A percentile compares a stretch with the other conserved stretches of the same genome.
Evolutionary conservation across 37 sponge, comb jelly and placozoan genomes (phyloP).

Genomic region (Diacarnus erythraeanus): DNA sequence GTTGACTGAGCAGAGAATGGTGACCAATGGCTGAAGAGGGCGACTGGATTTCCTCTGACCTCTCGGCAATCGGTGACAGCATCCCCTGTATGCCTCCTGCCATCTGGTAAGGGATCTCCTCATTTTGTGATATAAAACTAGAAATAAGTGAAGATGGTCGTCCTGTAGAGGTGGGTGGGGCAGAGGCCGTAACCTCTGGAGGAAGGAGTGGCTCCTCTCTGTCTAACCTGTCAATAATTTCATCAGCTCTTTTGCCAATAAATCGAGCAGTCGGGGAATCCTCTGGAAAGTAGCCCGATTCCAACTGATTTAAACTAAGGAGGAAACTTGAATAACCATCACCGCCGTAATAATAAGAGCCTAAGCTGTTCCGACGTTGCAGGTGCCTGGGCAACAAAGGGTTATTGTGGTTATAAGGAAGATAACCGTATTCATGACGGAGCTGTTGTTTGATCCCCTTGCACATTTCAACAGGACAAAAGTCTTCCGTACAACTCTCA

Average conservation of each 20-base stretch:
- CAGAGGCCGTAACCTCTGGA: background rate
- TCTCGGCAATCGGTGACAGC: background rate
- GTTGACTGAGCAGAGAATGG: background rate
- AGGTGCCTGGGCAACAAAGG: background rate
- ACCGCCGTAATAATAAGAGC: background rate
- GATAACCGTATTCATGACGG: background rate
- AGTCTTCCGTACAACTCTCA: background rate
- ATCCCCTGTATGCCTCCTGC: background rate
- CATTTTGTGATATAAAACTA: no score
- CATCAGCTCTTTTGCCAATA: background rate
- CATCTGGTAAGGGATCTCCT: background rate
- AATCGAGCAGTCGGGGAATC: background rate
- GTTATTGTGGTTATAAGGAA: background rate
- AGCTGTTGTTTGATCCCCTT: background rate
- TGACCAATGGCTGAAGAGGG: background rate
- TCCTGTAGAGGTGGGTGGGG: background rate
- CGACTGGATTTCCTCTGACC: background rate
- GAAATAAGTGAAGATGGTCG: background rate
- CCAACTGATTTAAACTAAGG: background rate
- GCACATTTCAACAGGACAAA: background rate
- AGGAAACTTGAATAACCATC: background rate
- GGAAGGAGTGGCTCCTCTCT: constrained; percentile 1
- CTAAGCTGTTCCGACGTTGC: background rate
- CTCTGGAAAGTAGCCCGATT: background rate
- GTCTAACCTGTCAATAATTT: constrained; percentile 2